Conservation (phyloP, 1,140 invertebrate genomes). For the Nasonia giraulti region DNA sequence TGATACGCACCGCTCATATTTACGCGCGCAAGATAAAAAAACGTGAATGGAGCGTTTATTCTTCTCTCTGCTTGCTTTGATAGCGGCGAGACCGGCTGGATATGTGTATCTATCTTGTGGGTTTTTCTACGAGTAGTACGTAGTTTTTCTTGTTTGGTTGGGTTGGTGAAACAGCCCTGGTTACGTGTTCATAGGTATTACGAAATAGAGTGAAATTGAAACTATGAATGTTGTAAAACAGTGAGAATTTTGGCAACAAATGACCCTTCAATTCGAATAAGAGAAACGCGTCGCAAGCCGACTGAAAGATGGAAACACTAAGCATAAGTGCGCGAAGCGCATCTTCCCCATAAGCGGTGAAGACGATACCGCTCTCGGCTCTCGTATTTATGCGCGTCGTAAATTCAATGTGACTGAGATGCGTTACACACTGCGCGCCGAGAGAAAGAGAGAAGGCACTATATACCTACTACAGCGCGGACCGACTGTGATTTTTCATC, state of each 20-base stretch:
- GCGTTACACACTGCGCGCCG: no score
- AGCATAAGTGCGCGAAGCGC: no score
- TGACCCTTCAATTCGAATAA: not conserved
- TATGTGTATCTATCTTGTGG: no score
- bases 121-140: no score
- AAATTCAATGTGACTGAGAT: slow-evolving; percentile 22
- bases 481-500: not conserved
- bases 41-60: slow-evolving; percentile 5
- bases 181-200: no score
- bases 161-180: no score
- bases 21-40: slow-evolving; percentile 3
- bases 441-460: no score
- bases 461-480: not conserved
- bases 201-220: no score
- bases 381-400: slow-evolving; percentile 4
- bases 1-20: slow-evolving; percentile 8
- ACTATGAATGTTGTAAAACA: no score
- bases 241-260: not conserved
- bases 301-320: slow-evolving; percentile 12
- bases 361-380: no score
- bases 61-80: not conserved
- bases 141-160: no score
- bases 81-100: not conserved
- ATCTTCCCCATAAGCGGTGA: no score
- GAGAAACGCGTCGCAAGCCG: not conserved